These are phyloP conservation scores for Aphelenchoides besseyi DNA, from an alignment of 1,140 invertebrate genomes.

Conservation along the genomic window DNA sequence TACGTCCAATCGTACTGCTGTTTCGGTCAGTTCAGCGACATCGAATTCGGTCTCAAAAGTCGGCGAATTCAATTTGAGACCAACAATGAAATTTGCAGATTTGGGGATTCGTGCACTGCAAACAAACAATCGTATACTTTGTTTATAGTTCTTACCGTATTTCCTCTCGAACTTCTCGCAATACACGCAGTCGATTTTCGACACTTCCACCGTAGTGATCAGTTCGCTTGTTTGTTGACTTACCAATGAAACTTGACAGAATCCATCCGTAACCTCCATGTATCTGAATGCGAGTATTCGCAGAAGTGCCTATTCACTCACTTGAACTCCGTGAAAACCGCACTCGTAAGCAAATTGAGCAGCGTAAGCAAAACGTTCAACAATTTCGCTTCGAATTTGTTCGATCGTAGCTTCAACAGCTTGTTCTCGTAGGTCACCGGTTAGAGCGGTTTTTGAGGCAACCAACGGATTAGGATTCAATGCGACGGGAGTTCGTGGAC, in stretches of 20 bases:
- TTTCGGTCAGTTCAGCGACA: slow-evolving; percentile 9
- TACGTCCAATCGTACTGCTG: neutral
- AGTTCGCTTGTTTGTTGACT: slow-evolving; percentile 48
- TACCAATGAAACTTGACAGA: slow-evolving; percentile 47
- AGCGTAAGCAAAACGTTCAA: slow-evolving; percentile 51
- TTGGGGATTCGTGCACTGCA: slow-evolving; percentile 18
- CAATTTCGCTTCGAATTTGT: slow-evolving; percentile 49
- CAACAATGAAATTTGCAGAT: slow-evolving; percentile 40
- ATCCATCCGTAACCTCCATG: slow-evolving; percentile 57
- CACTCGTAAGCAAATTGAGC: slow-evolving; percentile 35
- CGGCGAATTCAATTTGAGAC: slow-evolving; percentile 49
- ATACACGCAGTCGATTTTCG: slow-evolving; percentile 45
- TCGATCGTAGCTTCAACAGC: slow-evolving; percentile 41
- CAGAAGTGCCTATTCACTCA: neutral
- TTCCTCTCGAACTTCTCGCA: slow-evolving; percentile 51
- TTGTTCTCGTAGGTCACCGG: slow-evolving; percentile 22
- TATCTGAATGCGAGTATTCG: slow-evolving; percentile 29
- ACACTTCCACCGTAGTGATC: slow-evolving; percentile 52
- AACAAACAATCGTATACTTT: neutral
- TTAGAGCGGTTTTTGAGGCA: slow-evolving; percentile 32
- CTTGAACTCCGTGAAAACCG: slow-evolving; percentile 50
- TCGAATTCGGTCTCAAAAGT: slow-evolving; percentile 47
- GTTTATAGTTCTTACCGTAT: slow-evolving; percentile 31
- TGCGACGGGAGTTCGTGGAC: slow-evolving; percentile 35
- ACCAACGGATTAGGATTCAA: slow-evolving; percentile 38